Conservation (phyloP, 2,888 invertebrate genomes). For the Ceratothoa steindachneri region DNA sequence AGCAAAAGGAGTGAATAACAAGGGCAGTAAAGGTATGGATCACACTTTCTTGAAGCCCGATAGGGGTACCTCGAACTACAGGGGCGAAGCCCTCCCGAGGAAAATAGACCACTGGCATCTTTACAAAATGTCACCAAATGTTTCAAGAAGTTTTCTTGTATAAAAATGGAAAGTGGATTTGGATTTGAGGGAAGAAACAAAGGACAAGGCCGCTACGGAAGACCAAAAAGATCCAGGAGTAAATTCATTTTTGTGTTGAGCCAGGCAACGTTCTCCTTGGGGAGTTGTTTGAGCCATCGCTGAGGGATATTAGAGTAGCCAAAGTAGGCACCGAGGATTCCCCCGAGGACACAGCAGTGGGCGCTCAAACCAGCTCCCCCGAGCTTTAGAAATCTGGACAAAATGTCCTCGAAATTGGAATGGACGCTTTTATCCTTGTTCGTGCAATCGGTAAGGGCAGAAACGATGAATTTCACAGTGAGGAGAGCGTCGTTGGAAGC, state of each 20-base stretch:
- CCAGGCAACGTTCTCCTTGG: slow-evolving; percentile 23
- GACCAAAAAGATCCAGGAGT: slow-evolving; percentile 40
- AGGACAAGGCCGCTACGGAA: slow-evolving; percentile 32
- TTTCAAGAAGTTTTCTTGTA: not conserved
- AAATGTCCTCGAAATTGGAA: slow-evolving; percentile 14
- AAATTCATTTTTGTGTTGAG: slow-evolving; percentile 29
- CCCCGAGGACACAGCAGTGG: slow-evolving; percentile 37
- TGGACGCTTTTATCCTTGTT: too few relatives aligned
- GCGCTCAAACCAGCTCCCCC: slow-evolving; percentile 32
- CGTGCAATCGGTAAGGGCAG: not conserved
- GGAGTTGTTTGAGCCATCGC: slow-evolving; percentile 32
- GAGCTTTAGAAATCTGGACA: slow-evolving; percentile 20
- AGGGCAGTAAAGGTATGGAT: too few relatives aligned
- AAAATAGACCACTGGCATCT: too few relatives aligned
- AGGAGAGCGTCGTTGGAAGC: not conserved
- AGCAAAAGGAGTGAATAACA: too few relatives aligned
- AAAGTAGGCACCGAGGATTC: slow-evolving; percentile 29
- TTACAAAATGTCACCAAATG: not conserved
- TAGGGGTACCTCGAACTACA: too few relatives aligned
- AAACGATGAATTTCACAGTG: not conserved
- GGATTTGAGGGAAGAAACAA: too few relatives aligned
- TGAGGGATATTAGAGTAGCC: slow-evolving; percentile 35
- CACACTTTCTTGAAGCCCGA: too few relatives aligned
- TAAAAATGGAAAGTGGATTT: too few relatives aligned
- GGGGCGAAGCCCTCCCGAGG: too few relatives aligned